A percentile compares a stretch with the other conserved stretches of the same genome.
These are phyloP conservation scores for Acanthopleura granulata DNA, from an alignment of 2,888 invertebrate species.

Conservation along the genomic window DNA sequence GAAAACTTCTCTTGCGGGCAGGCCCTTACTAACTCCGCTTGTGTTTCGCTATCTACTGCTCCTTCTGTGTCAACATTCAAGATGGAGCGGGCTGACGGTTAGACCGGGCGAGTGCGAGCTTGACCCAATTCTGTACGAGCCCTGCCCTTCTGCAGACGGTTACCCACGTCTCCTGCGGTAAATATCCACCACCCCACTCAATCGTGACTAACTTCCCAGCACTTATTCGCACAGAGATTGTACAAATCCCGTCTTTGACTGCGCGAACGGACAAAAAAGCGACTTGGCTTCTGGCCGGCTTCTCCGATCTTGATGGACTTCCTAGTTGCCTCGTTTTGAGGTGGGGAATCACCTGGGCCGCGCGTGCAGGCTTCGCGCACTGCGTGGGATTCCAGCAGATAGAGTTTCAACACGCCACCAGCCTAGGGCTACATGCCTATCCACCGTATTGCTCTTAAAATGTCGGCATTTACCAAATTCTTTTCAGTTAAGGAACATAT, in stretches of 20 bases:
- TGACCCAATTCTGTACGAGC: neutral
- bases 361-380: neutral
- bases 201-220: neutral
- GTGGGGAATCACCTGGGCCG: neutral
- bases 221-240: neutral
- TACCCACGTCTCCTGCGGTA: neutral
- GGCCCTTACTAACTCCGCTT: neutral
- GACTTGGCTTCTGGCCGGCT: neutral
- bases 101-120: neutral
- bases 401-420: too few relatives aligned
- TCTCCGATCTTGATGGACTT: neutral
- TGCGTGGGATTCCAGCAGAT: too few relatives aligned
- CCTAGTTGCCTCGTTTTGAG: neutral
- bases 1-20: neutral
- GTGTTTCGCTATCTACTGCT: neutral
- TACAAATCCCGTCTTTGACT: neutral
- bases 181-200: neutral
- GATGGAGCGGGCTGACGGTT: constrained; percentile 1
- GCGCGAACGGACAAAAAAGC: neutral
- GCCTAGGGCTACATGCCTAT: too few relatives aligned
- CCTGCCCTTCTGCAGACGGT: neutral
- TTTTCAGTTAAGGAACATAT: too few relatives aligned
- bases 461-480: too few relatives aligned
- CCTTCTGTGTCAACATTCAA: constrained; percentile 15
- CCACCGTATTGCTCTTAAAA: too few relatives aligned